These are phyloP conservation scores for Pantelozetes paolii DNA, from an alignment of 2,888 invertebrate species.

Conservation along the genomic window DNA sequence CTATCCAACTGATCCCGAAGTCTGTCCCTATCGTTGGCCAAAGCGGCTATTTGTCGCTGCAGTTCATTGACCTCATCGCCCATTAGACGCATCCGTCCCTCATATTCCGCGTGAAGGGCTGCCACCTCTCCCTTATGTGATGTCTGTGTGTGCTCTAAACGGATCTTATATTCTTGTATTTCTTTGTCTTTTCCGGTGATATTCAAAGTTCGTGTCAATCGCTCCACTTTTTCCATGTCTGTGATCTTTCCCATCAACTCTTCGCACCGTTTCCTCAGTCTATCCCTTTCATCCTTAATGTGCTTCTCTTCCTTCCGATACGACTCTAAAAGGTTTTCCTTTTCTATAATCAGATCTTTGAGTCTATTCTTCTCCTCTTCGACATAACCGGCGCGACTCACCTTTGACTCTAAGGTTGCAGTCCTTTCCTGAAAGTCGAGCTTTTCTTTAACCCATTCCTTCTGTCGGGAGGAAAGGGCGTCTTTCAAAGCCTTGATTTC, in stretches of 20 bases:
- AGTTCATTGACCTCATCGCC: conserved; percentile 75
- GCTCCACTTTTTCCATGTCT: conserved; percentile 74
- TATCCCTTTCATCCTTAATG: conserved; percentile 66
- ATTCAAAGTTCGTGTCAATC: conserved; percentile 66
- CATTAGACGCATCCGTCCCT: conserved; percentile 73
- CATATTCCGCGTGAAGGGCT: conserved; percentile 75
- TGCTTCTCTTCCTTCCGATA: conserved; percentile 65
- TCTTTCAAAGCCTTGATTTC: conserved; percentile 65
- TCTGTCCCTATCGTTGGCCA: conserved; percentile 80
- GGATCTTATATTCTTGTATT: conserved; percentile 53
- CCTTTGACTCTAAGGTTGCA: conserved; percentile 54
- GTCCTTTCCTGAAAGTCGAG: conserved; percentile 59
- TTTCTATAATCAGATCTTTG: conserved; percentile 67
- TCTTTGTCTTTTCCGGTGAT: conserved; percentile 71
- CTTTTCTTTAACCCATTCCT: conserved; percentile 70
- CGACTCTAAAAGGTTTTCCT: conserved; percentile 67
- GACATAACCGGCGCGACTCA: conserved; percentile 51
- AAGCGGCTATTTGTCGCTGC: conserved; percentile 71
- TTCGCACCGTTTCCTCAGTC: conserved; percentile 61
- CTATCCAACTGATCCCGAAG: conserved; percentile 76
- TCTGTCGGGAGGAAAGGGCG: conserved; percentile 59
- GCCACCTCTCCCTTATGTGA: conserved; percentile 71
- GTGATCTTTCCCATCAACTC: conserved; percentile 63
- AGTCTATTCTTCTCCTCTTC: conserved; percentile 64
- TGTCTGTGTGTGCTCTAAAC: conserved; percentile 58